Percentiles rank a stretch among this genome's conserved stretches.
These are phyloP conservation scores for Leptinotarsa juncta DNA, from an alignment of 2,888 invertebrate species.

Conservation along the genomic window DNA sequence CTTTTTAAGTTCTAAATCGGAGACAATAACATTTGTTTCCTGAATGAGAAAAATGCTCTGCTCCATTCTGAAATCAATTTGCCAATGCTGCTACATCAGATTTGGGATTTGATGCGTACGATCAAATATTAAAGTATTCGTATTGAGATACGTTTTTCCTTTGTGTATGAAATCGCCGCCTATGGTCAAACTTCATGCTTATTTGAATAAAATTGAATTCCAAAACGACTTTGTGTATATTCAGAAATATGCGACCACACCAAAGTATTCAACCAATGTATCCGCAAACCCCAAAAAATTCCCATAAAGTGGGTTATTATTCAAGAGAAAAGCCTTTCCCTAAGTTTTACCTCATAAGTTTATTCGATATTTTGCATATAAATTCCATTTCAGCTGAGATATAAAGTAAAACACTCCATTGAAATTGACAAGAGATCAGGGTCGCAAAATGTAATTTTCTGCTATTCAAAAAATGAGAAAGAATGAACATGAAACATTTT, in stretches of 20 bases:
- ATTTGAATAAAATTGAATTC: conserved; percentile 1
- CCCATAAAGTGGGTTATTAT: conserved; percentile 1
- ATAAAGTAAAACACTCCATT: conserved; percentile 4
- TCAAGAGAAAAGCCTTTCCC: conserved; percentile 5
- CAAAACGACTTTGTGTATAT: background rate
- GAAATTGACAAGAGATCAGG: background rate
- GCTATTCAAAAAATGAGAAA: background rate
- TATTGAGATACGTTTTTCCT: too few relatives aligned
- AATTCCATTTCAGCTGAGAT: background rate
- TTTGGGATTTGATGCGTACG: too few relatives aligned
- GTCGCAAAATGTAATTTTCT: background rate
- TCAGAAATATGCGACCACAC: background rate
- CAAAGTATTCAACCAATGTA: background rate
- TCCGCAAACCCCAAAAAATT: background rate
- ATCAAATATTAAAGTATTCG: too few relatives aligned
- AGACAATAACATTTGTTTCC: too few relatives aligned
- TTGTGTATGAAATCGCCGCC: too few relatives aligned
- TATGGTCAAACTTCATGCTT: background rate
- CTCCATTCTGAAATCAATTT: too few relatives aligned
- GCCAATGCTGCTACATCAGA: too few relatives aligned
- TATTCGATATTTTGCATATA: conserved; percentile 5
- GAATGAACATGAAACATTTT: background rate
- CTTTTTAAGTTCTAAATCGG: too few relatives aligned
- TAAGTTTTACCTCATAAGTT: background rate
- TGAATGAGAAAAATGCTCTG: too few relatives aligned